A percentile compares a stretch with the other conserved stretches of the same genome.
These are phyloP conservation scores for Limnephilus marmoratus DNA, from an alignment of 2,888 invertebrate genomes.

Conservation along the genomic window DNA sequence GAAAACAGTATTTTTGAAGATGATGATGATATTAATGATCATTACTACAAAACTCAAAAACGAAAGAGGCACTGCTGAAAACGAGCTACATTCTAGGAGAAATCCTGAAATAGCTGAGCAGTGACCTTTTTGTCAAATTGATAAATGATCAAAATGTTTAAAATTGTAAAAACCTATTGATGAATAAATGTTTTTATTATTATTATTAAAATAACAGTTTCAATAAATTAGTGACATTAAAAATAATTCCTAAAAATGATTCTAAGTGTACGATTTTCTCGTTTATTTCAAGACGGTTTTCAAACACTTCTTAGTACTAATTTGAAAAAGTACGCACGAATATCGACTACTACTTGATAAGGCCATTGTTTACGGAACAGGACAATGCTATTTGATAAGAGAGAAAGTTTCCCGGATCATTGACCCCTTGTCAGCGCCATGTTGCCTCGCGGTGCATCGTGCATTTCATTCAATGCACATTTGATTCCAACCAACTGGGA, in stretches of 20 bases:
- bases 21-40: neutral
- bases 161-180: too few relatives aligned
- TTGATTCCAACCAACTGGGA: neutral
- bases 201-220: neutral
- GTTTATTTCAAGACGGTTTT: neutral
- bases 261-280: neutral
- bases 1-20: too few relatives aligned
- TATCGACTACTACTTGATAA: conserved; percentile 19
- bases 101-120: too few relatives aligned
- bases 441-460: neutral
- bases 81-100: too few relatives aligned
- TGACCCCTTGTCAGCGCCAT: conserved; percentile 19
- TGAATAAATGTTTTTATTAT: too few relatives aligned
- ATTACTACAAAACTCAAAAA: neutral
- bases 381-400: conserved; percentile 42
- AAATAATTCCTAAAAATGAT: neutral
- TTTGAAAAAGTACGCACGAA: conserved; percentile 1
- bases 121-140: too few relatives aligned
- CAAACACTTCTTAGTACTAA: neutral
- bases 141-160: too few relatives aligned
- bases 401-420: conserved; percentile 44
- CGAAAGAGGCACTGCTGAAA: too few relatives aligned
- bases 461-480: neutral
- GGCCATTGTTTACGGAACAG: conserved; percentile 40
- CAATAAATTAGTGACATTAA: neutral